Conservation (phyloP, 1,140 invertebrate genomes). For the Mamestra configurata region DNA sequence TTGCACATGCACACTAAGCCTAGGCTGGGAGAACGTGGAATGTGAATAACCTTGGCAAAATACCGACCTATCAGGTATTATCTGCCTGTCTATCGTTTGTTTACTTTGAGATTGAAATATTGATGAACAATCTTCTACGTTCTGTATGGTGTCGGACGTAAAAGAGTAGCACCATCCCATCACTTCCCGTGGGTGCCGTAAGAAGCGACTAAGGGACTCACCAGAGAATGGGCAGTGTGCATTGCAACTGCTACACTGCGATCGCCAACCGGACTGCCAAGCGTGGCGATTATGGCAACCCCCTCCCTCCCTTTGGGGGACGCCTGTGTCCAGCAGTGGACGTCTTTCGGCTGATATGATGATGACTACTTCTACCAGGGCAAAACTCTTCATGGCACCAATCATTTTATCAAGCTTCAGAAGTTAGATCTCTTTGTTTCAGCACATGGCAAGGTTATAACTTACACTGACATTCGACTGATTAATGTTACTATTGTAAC, state of each 20-base stretch:
- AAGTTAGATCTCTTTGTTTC: conserved; percentile 22
- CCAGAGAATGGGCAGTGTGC: too few species aligned
- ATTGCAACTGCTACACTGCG: too few species aligned
- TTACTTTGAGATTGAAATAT: conserved; percentile 36
- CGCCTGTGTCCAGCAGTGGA: too few species aligned
- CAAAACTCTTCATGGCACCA: conserved; percentile 17
- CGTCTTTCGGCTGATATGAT: too few species aligned
- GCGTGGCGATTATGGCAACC: too few species aligned
- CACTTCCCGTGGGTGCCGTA: too few species aligned
- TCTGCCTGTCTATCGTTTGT: conserved; percentile 25
- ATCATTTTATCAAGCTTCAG: conserved; percentile 15
- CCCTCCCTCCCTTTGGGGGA: too few species aligned
- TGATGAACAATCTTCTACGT: too few species aligned
- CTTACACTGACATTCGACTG: conserved; percentile 23
- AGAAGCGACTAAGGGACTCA: too few species aligned
- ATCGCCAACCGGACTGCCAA: too few species aligned
- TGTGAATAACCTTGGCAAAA: conserved; percentile 69
- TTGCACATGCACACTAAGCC: conserved; percentile 66
- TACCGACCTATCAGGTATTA: conserved; percentile 45
- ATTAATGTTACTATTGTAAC: conserved; percentile 45
- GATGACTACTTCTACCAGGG: not conserved
- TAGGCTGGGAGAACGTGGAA: conserved; percentile 65
- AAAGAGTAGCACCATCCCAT: too few species aligned
- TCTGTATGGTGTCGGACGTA: too few species aligned
- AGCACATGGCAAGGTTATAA: conserved; percentile 5